These are phyloP conservation scores for Chloroceryle aenea DNA, from an alignment of 2,113 vertebrate species.

Conservation along the genomic window DNA sequence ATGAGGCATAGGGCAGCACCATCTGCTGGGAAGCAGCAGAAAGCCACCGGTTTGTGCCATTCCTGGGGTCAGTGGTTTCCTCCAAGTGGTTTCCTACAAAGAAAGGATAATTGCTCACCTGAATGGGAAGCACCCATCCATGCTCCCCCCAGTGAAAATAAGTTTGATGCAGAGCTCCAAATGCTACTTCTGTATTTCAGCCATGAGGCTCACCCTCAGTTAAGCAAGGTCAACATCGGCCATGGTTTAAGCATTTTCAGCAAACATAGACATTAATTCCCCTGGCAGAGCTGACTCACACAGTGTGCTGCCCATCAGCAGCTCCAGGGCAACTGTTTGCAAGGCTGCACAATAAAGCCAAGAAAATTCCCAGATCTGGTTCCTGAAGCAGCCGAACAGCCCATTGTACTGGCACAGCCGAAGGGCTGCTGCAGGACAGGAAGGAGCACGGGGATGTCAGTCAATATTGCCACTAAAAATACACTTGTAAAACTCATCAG, in stretches of 20 bases:
- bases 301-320: neutral
- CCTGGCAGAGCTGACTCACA: neutral
- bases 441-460: neutral
- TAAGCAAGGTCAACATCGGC: neutral
- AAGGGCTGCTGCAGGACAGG: neutral
- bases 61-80: neutral
- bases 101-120: neutral
- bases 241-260: neutral
- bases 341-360: neutral
- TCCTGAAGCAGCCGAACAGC: neutral
- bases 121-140: rapidly evolving
- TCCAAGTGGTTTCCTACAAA: rapidly evolving
- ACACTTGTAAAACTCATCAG: neutral
- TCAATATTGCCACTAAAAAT: neutral
- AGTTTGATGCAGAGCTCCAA: neutral
- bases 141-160: neutral
- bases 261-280: neutral
- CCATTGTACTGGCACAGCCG: neutral
- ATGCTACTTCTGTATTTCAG: rapidly evolving
- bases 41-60: neutral
- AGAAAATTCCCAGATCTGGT: neutral
- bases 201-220: neutral
- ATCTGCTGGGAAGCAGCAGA: slow-evolving; percentile 60
- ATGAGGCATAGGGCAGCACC: slow-evolving; percentile 37
- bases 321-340: neutral